Percentiles rank a stretch among this genome's conserved stretches.
Evolutionary conservation across 2,113 vertebrate genomes (phyloP).

Genomic region (Salminus brasiliensis): DNA sequence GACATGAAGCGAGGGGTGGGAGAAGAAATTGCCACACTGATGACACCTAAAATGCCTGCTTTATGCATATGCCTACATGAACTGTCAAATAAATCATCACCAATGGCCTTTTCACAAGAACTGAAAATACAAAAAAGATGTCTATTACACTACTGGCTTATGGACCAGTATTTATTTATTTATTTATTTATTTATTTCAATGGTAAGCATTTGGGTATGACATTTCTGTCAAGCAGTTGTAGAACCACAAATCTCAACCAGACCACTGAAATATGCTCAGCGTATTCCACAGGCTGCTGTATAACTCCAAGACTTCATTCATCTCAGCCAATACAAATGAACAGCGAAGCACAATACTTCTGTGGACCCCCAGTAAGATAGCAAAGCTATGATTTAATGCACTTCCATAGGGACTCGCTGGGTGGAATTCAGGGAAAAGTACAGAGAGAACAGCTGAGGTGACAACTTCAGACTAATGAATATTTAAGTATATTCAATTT

Average conservation of each 20-base stretch:
- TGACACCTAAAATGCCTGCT: too few relatives aligned
- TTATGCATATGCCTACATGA: too few relatives aligned
- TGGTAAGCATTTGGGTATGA: neutral
- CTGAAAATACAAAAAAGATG: too few relatives aligned
- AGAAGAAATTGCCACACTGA: too few relatives aligned
- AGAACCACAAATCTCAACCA: neutral
- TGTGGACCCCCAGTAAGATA: slow-evolving; percentile 5
- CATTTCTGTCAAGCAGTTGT: neutral
- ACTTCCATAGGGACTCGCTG: slow-evolving; percentile 8
- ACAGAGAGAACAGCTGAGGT: slow-evolving; percentile 12
- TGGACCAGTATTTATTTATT: neutral
- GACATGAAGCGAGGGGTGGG: neutral
- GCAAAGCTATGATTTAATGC: slow-evolving; percentile 5
- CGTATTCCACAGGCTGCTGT: slow-evolving; percentile 27
- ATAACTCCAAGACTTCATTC: slow-evolving; percentile 22
- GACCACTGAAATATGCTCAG: neutral
- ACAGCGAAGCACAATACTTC: slow-evolving; percentile 14
- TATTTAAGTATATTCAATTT: slow-evolving; percentile 34
- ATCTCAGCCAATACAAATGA: slow-evolving; percentile 24
- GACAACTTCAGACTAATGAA: slow-evolving; percentile 48
- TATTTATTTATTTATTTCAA: neutral
- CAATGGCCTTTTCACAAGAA: too few relatives aligned
- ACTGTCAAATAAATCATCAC: too few relatives aligned
- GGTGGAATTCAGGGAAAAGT: slow-evolving; percentile 20
- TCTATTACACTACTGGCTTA: too few relatives aligned